These are phyloP conservation scores for Eptatretus atami DNA, from an alignment of 2,797 vertebrate species.

Conservation along the genomic window DNA sequence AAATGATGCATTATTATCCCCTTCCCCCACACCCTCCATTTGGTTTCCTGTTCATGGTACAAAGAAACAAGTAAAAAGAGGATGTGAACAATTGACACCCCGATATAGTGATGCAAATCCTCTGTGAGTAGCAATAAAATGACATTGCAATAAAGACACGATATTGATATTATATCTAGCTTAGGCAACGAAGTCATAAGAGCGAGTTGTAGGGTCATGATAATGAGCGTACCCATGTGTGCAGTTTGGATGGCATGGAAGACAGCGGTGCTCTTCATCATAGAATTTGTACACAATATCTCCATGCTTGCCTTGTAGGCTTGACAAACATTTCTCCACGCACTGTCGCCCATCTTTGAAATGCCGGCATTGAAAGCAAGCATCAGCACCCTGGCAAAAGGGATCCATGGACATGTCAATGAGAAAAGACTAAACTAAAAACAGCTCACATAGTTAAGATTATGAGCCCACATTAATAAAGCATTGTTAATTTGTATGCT, in stretches of 20 bases:
- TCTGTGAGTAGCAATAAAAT: too few relatives aligned
- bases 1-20: too few relatives aligned
- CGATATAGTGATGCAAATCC: too few relatives aligned
- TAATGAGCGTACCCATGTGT: conserved; percentile 46
- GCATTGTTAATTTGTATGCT: background rate
- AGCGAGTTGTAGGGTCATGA: too few relatives aligned
- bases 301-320: conserved; percentile 47
- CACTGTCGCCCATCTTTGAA: conserved; percentile 91
- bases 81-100: too few relatives aligned
- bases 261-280: conserved; percentile 62
- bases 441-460: conserved; percentile 6
- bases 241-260: conserved; percentile 69
- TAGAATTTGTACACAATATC: conserved; percentile 84
- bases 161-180: too few relatives aligned
- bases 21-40: too few relatives aligned
- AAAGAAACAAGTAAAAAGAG: too few relatives aligned
- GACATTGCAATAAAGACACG: too few relatives aligned
- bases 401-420: background rate
- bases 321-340: conserved; percentile 78
- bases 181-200: too few relatives aligned
- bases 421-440: conserved; percentile 7
- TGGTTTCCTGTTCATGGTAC: too few relatives aligned
- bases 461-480: background rate
- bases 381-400: conserved; percentile 39
- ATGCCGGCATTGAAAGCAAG: conserved; percentile 57